Conservation (phyloP, 2,888 invertebrate species). For the Tetrapedia diversipes region DNA sequence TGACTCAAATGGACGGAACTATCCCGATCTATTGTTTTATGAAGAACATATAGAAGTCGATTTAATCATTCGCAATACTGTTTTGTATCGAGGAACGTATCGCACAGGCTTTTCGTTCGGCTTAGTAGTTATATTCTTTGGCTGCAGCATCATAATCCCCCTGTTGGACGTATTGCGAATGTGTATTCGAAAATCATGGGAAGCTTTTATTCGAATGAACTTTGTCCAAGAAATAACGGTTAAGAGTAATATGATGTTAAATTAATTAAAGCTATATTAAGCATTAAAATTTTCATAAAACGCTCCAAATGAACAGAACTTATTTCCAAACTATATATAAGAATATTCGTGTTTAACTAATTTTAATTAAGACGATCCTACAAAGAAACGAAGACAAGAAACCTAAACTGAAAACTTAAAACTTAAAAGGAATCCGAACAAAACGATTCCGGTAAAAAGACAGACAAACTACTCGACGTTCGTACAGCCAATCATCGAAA, state of each 20-base stretch:
- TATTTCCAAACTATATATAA: not conserved
- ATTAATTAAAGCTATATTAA: not conserved
- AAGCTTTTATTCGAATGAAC: not conserved
- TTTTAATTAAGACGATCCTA: not conserved
- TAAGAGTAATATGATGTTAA: not conserved
- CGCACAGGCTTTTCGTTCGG: slow-evolving; percentile 16
- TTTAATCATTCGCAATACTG: slow-evolving; percentile 26
- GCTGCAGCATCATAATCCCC: too few relatives aligned
- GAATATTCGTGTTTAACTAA: not conserved
- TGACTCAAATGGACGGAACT: slow-evolving; percentile 13
- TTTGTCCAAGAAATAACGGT: not conserved
- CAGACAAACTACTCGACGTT: slow-evolving; percentile 32
- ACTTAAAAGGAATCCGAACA: slow-evolving; percentile 28
- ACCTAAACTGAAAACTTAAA: too few relatives aligned
- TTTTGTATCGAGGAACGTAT: slow-evolving; percentile 6
- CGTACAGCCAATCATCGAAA: slow-evolving; percentile 48
- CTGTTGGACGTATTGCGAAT: not conserved
- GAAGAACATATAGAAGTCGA: slow-evolving; percentile 9
- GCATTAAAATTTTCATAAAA: not conserved
- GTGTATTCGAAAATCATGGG: too few relatives aligned
- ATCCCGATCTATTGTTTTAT: slow-evolving; percentile 27
- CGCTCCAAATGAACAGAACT: not conserved
- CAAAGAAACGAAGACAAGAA: not conserved
- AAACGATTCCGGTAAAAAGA: slow-evolving; percentile 25
- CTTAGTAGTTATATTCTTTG: slow-evolving; percentile 16